phyloP scores from a whole-genome alignment of 2,113 vertebrate genomes.

The Tenebrosternarchus preto region DNA sequence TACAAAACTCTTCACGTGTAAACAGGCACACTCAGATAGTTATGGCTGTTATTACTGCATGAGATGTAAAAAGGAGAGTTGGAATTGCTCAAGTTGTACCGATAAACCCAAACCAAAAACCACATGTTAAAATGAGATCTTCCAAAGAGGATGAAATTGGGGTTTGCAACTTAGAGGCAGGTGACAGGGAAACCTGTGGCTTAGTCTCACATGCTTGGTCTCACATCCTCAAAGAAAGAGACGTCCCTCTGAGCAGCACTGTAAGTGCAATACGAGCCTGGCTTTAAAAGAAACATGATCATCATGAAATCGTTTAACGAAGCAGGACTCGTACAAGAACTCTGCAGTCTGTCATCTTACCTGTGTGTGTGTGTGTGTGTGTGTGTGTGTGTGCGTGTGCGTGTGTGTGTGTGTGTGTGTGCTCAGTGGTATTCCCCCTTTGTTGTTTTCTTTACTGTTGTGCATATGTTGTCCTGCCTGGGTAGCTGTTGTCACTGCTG shows the following conservation, averaged over 20 bases:
- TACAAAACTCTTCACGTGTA: too few relatives aligned
- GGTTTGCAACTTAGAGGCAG: constrained; percentile 27
- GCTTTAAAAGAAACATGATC: constrained; percentile 47
- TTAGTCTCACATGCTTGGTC: constrained; percentile 26
- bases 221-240: constrained; percentile 45
- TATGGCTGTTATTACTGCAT: too few relatives aligned
- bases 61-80: too few relatives aligned
- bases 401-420: neutral
- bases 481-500: too few relatives aligned
- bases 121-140: neutral
- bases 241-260: constrained; percentile 28
- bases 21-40: too few relatives aligned
- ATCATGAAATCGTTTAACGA: constrained; percentile 39
- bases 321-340: constrained; percentile 1
- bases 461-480: too few relatives aligned
- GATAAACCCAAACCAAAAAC: neutral
- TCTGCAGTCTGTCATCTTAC: constrained; percentile 21
- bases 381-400: too few relatives aligned
- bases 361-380: too few relatives aligned
- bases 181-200: too few relatives aligned
- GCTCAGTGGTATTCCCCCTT: neutral
- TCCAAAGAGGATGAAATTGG: neutral
- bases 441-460: neutral
- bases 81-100: neutral
- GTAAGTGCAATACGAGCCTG: constrained; percentile 34